Percentiles rank a stretch among this genome's conserved stretches.
Evolutionary conservation across 2,113 vertebrate species (phyloP).

Genomic region (Balaenoptera acutorostrata): DNA sequence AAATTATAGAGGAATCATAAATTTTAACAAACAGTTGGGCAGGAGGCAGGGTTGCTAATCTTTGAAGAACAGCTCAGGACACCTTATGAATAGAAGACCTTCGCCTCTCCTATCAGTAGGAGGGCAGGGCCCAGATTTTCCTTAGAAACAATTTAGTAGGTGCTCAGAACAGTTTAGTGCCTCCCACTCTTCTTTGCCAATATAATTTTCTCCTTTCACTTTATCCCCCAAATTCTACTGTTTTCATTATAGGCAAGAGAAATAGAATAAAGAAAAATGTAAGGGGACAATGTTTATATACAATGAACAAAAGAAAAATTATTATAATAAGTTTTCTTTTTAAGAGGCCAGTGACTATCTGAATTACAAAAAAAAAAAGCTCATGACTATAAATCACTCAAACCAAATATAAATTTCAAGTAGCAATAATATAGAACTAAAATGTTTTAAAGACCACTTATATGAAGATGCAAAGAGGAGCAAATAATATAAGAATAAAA

Average conservation of each 20-base stretch:
- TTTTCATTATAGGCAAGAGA: not conserved
- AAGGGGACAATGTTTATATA: not conserved
- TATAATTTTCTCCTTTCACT: not conserved
- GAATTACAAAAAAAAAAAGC: not conserved
- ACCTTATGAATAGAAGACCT: not conserved
- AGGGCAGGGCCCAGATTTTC: not conserved
- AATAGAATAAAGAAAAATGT: not conserved
- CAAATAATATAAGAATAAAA: not conserved
- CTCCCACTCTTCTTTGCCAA: not conserved
- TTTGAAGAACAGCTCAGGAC: not conserved
- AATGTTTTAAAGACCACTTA: not conserved
- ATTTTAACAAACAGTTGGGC: not conserved
- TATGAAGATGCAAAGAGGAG: not conserved
- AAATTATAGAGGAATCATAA: not conserved
- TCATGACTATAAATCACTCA: not conserved
- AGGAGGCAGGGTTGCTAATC: not conserved
- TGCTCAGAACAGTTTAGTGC: not conserved
- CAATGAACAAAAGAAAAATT: not conserved
- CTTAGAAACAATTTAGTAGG: not conserved
- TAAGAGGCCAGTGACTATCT: not conserved
- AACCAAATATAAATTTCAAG: conserved; percentile 11
- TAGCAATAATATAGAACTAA: not conserved
- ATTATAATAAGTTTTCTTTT: not conserved
- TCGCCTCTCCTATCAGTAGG: too few relatives aligned
- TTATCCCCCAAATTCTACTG: not conserved